Conservation (phyloP, 2,888 invertebrate genomes). For the Drosophila recens region DNA sequence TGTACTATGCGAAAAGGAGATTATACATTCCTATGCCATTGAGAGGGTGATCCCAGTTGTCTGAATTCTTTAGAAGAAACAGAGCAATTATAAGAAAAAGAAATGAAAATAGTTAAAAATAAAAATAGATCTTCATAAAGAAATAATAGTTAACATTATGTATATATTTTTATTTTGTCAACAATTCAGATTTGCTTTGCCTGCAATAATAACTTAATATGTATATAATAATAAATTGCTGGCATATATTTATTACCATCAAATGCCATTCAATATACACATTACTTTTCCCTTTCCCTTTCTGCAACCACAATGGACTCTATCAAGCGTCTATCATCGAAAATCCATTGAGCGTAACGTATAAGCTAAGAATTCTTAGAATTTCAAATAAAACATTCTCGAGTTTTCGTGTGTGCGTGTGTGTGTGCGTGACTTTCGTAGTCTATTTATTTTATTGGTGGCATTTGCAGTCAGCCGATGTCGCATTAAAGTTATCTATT, state of each 20-base stretch:
- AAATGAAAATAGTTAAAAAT: background rate
- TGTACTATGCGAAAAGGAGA: constrained; percentile 13
- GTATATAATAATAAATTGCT: background rate
- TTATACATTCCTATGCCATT: constrained; percentile 17
- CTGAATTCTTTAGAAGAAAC: background rate
- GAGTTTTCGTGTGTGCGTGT: background rate
- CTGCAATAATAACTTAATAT: background rate
- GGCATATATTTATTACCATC: background rate
- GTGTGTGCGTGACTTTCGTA: constrained; percentile 35
- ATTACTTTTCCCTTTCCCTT: background rate
- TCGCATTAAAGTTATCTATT: constrained; percentile 23
- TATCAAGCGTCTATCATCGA: constrained; percentile 36
- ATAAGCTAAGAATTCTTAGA: constrained; percentile 46
- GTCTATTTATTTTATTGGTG: constrained; percentile 70
- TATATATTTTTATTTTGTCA: background rate
- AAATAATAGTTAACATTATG: background rate
- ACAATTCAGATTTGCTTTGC: background rate
- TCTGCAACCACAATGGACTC: background rate
- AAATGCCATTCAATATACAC: constrained; percentile 5
- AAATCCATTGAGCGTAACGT: constrained; percentile 58
- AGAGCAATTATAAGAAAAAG: background rate
- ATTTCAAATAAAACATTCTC: constrained; percentile 38
- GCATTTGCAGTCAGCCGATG: constrained; percentile 35
- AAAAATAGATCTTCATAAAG: background rate
- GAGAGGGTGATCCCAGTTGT: background rate